phyloP scores from a whole-genome alignment of 2,797 vertebrate genomes.

The Scomberomorus guttatus region DNA sequence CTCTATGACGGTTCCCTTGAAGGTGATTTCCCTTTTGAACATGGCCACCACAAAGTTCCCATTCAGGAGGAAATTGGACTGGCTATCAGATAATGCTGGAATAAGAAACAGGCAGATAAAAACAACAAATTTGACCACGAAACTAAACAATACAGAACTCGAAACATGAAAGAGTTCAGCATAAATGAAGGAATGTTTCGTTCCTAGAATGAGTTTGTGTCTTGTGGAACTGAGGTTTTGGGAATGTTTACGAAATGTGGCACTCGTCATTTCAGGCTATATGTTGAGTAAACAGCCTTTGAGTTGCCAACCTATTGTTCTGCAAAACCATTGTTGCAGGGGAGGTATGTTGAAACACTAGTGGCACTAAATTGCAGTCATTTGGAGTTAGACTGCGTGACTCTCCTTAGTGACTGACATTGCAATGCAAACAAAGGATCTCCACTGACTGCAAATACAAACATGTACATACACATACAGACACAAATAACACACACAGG shows the following conservation, averaged over 20 bases:
- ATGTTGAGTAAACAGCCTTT: conserved; percentile 61
- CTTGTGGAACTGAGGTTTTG: conserved; percentile 26
- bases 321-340: conserved; percentile 36
- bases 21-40: conserved; percentile 95
- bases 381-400: conserved; percentile 64
- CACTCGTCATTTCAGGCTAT: conserved; percentile 42
- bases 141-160: conserved; percentile 14
- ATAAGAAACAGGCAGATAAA: conserved; percentile 24
- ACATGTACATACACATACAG: conserved; percentile 50
- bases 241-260: conserved; percentile 36
- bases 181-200: conserved; percentile 19
- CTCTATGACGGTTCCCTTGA: conserved; percentile 92
- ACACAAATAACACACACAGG: conserved; percentile 21
- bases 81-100: conserved; percentile 92
- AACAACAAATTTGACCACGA: conserved; percentile 11
- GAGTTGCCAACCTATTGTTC: conserved; percentile 59
- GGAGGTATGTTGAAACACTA: conserved; percentile 47
- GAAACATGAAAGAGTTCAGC: neutral
- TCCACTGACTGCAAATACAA: conserved; percentile 54
- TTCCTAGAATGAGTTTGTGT: conserved; percentile 16
- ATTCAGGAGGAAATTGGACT: conserved; percentile 94
- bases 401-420: conserved; percentile 53
- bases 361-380: conserved; percentile 56
- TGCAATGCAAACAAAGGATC: conserved; percentile 59
- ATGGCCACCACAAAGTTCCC: conserved; percentile 98